Percentiles rank a stretch among this genome's conserved stretches.
These are phyloP conservation scores for Neoarius graeffei DNA, from an alignment of 2,113 vertebrate genomes.

Conservation along the genomic window DNA sequence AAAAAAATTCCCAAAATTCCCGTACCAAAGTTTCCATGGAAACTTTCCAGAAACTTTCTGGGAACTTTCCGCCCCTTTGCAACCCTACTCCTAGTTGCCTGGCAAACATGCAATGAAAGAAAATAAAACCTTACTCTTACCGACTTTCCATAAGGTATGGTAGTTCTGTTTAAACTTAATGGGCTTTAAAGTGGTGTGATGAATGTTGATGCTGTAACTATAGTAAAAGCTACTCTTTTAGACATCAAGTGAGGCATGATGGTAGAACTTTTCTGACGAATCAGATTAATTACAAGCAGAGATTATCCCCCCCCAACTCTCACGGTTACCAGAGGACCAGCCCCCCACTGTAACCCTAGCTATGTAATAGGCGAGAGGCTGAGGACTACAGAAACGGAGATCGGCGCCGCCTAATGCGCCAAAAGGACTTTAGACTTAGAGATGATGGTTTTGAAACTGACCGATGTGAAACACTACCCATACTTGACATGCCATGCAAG, in stretches of 20 bases:
- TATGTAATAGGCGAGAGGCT: too few relatives aligned
- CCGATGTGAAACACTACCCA: neutral
- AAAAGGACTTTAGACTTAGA: too few relatives aligned
- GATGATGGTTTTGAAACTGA: neutral
- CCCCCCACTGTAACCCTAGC: too few relatives aligned
- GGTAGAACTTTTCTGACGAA: neutral
- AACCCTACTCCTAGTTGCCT: neutral
- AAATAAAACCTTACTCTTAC: neutral
- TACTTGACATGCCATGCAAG: neutral
- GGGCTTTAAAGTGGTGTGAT: neutral
- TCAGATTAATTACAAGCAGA: too few relatives aligned
- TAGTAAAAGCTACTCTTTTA: neutral
- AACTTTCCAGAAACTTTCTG: too few relatives aligned
- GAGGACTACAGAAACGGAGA: too few relatives aligned
- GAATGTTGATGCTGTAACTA: neutral
- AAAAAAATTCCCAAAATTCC: too few relatives aligned
- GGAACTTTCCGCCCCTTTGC: too few relatives aligned
- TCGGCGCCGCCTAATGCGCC: too few relatives aligned
- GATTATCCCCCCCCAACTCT: too few relatives aligned
- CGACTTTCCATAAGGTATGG: neutral
- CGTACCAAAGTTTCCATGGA: too few relatives aligned
- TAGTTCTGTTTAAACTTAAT: neutral
- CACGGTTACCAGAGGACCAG: too few relatives aligned
- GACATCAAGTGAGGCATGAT: neutral
- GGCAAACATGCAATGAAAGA: neutral